Conservation (phyloP, 2,113 vertebrate species). For the Arizona elegans region DNA sequence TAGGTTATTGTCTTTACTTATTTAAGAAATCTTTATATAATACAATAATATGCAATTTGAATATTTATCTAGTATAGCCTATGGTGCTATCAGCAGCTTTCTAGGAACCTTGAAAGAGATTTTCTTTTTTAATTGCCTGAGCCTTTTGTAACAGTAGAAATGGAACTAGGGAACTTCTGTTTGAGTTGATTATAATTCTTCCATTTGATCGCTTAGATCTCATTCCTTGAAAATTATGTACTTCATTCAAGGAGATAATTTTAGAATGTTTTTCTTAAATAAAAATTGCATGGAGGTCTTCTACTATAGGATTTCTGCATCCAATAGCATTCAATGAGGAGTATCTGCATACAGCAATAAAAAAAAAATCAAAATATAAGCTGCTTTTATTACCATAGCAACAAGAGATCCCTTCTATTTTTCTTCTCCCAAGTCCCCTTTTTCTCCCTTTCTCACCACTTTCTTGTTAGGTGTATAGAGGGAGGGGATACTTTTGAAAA, state of each 20-base stretch:
- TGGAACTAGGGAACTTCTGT: neutral
- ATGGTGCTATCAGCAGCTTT: neutral
- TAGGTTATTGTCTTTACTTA: constrained; percentile 15
- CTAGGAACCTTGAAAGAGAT: neutral
- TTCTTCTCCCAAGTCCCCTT: neutral
- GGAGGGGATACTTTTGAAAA: constrained; percentile 19
- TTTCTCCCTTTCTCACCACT: neutral
- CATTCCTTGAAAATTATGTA: neutral
- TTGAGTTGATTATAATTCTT: neutral
- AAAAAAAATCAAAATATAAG: neutral
- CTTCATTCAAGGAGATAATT: constrained; percentile 14
- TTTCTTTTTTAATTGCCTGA: too few species aligned
- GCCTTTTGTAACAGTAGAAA: neutral
- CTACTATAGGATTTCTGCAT: neutral
- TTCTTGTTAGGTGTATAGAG: constrained; percentile 23
- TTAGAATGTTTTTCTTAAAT: neutral
- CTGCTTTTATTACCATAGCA: constrained; percentile 46
- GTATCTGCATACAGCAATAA: constrained; percentile 16
- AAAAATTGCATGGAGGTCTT: neutral
- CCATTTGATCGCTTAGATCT: neutral
- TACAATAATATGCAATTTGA: neutral
- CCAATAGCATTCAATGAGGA: constrained; percentile 4
- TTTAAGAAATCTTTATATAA: neutral
- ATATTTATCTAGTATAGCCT: neutral
- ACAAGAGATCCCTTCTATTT: constrained; percentile 17